Evolutionary conservation across 2,888 invertebrate species (phyloP).

Genomic region (Halictus quadricinctus): DNA sequence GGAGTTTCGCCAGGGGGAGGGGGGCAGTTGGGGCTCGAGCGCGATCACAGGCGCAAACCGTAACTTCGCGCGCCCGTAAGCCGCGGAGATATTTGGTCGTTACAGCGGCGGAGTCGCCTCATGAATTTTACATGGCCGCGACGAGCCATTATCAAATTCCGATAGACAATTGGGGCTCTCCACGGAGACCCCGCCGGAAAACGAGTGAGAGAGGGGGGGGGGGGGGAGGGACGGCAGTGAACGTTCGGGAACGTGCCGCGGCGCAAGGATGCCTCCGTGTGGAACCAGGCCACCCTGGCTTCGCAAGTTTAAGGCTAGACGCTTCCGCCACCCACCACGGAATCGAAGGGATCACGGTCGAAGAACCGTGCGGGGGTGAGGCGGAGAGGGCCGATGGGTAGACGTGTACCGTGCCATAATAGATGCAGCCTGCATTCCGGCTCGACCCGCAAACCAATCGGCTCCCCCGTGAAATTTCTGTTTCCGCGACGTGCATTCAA

Average conservation of each 20-base stretch:
- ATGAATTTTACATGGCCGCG: conserved; percentile 74
- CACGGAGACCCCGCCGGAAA: conserved; percentile 4
- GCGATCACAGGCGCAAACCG: conserved; percentile 40
- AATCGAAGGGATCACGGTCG: conserved; percentile 37
- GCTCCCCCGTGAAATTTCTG: conserved; percentile 55
- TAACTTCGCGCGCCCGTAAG: conserved; percentile 60
- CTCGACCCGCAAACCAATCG: conserved; percentile 55
- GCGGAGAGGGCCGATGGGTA: conserved; percentile 20
- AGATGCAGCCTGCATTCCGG: conserved; percentile 68
- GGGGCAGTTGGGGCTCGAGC: background rate
- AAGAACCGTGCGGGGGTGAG: background rate
- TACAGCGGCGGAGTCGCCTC: conserved; percentile 66
- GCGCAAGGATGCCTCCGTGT: conserved; percentile 57
- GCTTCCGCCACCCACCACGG: conserved; percentile 21
- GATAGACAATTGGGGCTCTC: conserved; percentile 72
- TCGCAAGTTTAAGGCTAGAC: conserved; percentile 53
- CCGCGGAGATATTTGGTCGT: conserved; percentile 68
- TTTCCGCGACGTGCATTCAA: conserved; percentile 24
- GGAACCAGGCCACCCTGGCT: conserved; percentile 45
- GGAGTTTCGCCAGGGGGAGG: background rate
- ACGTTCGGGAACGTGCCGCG: conserved; percentile 65
- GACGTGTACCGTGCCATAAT: conserved; percentile 66
- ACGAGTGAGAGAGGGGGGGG: conserved; percentile 4
- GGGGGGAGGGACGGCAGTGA: conserved; percentile 40
- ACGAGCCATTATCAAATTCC: conserved; percentile 75